Percentiles rank a stretch among this genome's conserved stretches.
Conservation (phyloP, 2,888 invertebrate genomes). For the Ganaspis brasiliensis region DNA sequence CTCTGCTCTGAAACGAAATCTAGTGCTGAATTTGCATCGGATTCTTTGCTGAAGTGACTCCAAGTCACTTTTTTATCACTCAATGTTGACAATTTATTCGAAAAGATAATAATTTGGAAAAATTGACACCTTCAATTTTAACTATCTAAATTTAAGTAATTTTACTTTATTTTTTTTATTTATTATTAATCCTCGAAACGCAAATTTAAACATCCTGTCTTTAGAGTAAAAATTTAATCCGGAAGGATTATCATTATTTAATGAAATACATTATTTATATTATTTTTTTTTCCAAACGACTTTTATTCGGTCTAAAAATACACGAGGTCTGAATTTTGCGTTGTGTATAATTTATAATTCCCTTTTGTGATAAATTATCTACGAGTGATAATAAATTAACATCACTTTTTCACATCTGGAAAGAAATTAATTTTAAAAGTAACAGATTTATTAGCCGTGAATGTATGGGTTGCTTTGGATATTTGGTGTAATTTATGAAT, state of each 20-base stretch:
- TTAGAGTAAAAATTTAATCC: too few species aligned
- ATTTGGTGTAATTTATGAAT: neutral
- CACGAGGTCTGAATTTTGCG: neutral
- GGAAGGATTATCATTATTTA: too few species aligned
- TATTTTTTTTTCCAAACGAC: neutral
- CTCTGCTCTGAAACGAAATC: conserved; percentile 43
- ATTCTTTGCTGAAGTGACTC: conserved; percentile 4
- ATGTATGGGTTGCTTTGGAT: neutral
- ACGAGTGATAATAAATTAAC: neutral
- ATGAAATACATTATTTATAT: neutral
- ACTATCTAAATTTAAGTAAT: too few species aligned
- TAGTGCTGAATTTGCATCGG: conserved; percentile 1
- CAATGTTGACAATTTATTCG: neutral
- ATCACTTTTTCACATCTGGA: neutral
- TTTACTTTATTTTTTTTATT: too few species aligned
- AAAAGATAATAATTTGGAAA: too few species aligned
- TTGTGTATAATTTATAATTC: neutral
- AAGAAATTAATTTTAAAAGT: neutral
- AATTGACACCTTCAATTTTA: too few species aligned
- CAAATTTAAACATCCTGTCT: too few species aligned
- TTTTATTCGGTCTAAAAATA: neutral
- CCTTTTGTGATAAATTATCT: neutral
- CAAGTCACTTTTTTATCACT: neutral
- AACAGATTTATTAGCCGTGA: neutral
- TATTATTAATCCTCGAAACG: too few species aligned